A percentile compares a stretch with the other conserved stretches of the same genome.
Evolutionary conservation across 2,888 invertebrate genomes (phyloP).

Genomic region (Fabriciana adippe): DNA sequence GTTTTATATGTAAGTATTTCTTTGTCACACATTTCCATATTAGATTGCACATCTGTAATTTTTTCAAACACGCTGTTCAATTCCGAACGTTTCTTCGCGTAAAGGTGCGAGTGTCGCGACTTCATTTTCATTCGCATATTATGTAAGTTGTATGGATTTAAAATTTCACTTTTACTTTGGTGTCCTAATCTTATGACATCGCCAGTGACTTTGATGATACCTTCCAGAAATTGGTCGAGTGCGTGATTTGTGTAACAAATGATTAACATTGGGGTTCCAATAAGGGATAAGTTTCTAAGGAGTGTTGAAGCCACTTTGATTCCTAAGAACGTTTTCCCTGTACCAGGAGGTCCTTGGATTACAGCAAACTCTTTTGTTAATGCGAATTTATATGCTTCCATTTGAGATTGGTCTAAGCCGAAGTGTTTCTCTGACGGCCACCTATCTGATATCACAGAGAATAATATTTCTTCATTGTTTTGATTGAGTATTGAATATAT

Average conservation of each 20-base stretch:
- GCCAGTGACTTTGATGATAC: conserved; percentile 81
- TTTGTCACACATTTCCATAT: conserved; percentile 69
- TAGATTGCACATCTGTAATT: conserved; percentile 64
- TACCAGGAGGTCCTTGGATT: conserved; percentile 94
- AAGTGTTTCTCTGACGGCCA: conserved; percentile 76
- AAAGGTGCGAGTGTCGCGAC: conserved; percentile 66
- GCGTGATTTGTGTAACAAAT: conserved; percentile 94
- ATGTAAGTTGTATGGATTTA: conserved; percentile 79
- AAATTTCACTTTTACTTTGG: conserved; percentile 83
- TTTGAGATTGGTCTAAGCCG: conserved; percentile 85
- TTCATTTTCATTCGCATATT: conserved; percentile 61
- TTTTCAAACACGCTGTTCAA: conserved; percentile 60
- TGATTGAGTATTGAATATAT: conserved; percentile 52
- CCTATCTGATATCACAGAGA: conserved; percentile 57
- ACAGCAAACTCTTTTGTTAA: conserved; percentile 87
- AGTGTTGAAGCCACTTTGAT: conserved; percentile 87
- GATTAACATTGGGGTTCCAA: conserved; percentile 86
- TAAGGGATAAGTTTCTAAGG: conserved; percentile 82
- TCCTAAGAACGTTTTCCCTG: conserved; percentile 92
- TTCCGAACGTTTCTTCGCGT: conserved; percentile 58
- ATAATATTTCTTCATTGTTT: conserved; percentile 55
- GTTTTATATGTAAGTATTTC: conserved; percentile 60
- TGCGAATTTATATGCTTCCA: conserved; percentile 85
- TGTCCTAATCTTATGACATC: conserved; percentile 87
- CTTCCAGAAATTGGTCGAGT: conserved; percentile 92